Evolutionary conservation across 1,140 invertebrate species (phyloP), one percentile per base, ranked within the genome.

Genomic region (Hypsibius dujardini): DNA sequence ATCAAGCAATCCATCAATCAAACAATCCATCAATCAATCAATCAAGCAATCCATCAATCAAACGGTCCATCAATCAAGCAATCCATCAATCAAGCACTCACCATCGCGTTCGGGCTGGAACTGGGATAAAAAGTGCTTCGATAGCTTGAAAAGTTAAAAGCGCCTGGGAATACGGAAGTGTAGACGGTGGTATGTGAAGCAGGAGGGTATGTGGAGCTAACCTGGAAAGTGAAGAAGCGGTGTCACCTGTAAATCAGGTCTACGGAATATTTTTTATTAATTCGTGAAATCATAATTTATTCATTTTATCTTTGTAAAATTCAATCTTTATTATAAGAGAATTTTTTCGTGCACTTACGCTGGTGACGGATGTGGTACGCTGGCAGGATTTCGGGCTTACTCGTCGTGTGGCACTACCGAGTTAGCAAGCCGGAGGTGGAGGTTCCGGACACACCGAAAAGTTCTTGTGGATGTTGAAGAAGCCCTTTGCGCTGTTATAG

Each of bases 311-410:
- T 28, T 28, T 28, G 28, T 28, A 28, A 28, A 28, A 28, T 28
- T 28, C 28, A 28, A 28, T 28, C 28, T 28, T 28, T 28, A 28
- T 28, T 28, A 28, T 28, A 28, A 28, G 28, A 28, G 28, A 28
- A 28, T 28, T 28, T 28, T 28, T 28, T 28, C 28, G 28, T 56
- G 50, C 50, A 42, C 62, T 67, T 67, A 67, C 62, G 62, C 42
- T 67, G 62, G 42, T 42, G 62, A 67, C 62, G 62, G 7, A 42
- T 67, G 62, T 67, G 62, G 62, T 67, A 67, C 62, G 62, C 62
- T 45, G 62, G 62, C 62, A 67, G 62, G 62, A 67, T 42, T 12
- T 12, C 3, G 42, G 3, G 12, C 45, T 45, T 67, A 12, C 3
- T 67, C 62, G 62, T 45, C 42, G 62, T 67, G 62, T 67, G 12